These are phyloP conservation scores for Macaca nemestrina DNA, from an alignment of 2,113 vertebrate species.

Conservation along the genomic window DNA sequence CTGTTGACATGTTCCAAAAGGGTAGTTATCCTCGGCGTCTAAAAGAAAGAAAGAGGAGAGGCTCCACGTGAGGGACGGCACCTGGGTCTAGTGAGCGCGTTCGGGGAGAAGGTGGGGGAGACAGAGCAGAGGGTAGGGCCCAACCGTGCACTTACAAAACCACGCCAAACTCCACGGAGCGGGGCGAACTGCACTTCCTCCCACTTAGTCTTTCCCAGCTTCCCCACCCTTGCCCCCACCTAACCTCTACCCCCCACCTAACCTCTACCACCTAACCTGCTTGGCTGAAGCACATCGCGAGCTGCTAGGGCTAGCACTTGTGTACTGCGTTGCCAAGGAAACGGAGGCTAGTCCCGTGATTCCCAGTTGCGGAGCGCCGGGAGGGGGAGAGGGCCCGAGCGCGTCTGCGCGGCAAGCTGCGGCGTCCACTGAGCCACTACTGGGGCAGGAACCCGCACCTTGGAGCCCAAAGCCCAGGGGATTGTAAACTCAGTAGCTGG, in stretches of 20 bases:
- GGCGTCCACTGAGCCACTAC: rapidly evolving
- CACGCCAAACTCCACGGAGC: neutral
- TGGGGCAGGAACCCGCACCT: rapidly evolving
- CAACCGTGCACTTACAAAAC: neutral
- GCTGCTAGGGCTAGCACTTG: rapidly evolving
- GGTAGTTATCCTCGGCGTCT: slow-evolving; percentile 44
- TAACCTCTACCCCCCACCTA: neutral
- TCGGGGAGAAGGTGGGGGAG: rapidly evolving
- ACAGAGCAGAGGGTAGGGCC: neutral
- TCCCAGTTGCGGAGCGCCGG: rapidly evolving
- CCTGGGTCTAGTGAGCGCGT: rapidly evolving
- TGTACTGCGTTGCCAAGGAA: slow-evolving; percentile 48
- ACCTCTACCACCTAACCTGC: neutral
- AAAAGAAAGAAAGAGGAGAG: slow-evolving; percentile 43
- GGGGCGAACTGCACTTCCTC: neutral
- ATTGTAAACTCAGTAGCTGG: neutral
- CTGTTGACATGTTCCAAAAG: slow-evolving; percentile 85
- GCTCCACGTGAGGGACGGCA: neutral
- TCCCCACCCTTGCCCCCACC: neutral
- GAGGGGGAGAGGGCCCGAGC: rapidly evolving
- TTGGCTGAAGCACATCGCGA: neutral
- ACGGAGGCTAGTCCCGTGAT: rapidly evolving
- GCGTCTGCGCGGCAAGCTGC: neutral
- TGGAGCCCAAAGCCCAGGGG: rapidly evolving
- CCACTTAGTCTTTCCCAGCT: neutral